Base-by-base conservation (phyloP, 2,797 vertebrate species). In the Molossus molossus region DNA sequence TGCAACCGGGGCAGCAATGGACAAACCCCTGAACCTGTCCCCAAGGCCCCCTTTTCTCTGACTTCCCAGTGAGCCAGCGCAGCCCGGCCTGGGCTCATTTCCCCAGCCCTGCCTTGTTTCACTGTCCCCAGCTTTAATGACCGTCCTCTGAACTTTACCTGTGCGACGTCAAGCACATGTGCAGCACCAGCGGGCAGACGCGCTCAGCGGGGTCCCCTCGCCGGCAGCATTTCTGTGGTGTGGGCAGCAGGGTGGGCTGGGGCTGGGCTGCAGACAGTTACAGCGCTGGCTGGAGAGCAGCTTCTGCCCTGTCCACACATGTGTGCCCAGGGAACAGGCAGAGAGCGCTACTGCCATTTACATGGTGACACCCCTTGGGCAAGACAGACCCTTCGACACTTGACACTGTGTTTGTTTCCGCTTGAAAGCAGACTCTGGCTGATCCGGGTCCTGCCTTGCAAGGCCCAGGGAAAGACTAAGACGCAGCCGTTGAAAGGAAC, bases 271-370 rank as follows among this genome's bases (percentile, higher is more conserved):
- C 27, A 20, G 29, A 48, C 29, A 55, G 8, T 5, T 29, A 0
- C 0, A 1, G 27, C 1, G 0, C n/a, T 14, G 0, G 29, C 21
- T 18, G 6, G 81, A 17, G 45, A 33, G 29, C 58, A 17, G 58
- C 33, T 20, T 23, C 57, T 9, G 45, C 6, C 72, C 79, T 0
- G 1, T 1, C 45, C 15, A 4, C 3, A 27, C 4, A 48, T 5
- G 3, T 0, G 5, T 1, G 45, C 29, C 9, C 62, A 33, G 0
- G 1, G 2, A 53, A 27, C 2, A 3, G 37, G 25, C 13, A 1
- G 1, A 25, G 55, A 20, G 9, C 18, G 0, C 50, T 33, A 21
- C 4, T 0, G 6, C 40, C 8, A 0, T 9, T 45, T 18, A 50
- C n/a, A 4, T 1, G 23, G 25, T 14, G 37, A 64, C 20, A 13